A percentile compares a stretch with the other conserved stretches of the same genome.
Conservation (phyloP, 2,797 vertebrate genomes). For the Gambusia yucatana region DNA sequence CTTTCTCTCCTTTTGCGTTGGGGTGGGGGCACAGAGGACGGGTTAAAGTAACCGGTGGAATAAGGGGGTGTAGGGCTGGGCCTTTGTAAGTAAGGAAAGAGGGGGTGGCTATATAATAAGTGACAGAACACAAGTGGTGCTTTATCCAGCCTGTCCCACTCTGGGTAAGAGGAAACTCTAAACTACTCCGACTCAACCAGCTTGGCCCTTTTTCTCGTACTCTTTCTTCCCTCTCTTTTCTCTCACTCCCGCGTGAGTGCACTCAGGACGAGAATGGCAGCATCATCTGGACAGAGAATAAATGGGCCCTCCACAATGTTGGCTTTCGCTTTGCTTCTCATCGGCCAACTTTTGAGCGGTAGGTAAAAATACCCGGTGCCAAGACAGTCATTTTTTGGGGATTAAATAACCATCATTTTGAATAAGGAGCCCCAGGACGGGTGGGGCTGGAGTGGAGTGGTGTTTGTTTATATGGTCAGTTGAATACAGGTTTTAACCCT, state of each 20-base stretch:
- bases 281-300: conserved; percentile 54
- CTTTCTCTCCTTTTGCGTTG: conserved; percentile 42
- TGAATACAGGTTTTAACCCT: conserved; percentile 70
- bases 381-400: conserved; percentile 26
- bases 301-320: conserved; percentile 28
- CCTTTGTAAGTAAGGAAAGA: conserved; percentile 41
- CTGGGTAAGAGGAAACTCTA: conserved; percentile 73
- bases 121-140: conserved; percentile 75
- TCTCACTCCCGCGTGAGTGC: conserved; percentile 44
- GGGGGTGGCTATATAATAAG: conserved; percentile 69
- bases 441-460: conserved; percentile 47
- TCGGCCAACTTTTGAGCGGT: conserved; percentile 56
- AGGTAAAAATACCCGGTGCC: conserved; percentile 31
- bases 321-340: conserved; percentile 51
- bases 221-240: conserved; percentile 56
- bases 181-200: conserved; percentile 59
- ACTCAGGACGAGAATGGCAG: conserved; percentile 67
- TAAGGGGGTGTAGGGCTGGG: conserved; percentile 70
- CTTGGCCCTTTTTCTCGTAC: conserved; percentile 34
- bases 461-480: conserved; percentile 65
- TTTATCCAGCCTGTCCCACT: conserved; percentile 75
- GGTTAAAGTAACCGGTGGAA: conserved; percentile 68
- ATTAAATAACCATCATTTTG: conserved; percentile 13
- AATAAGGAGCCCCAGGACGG: conserved; percentile 21
- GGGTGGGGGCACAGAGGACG: conserved; percentile 64